Conservation (phyloP, 1,140 invertebrate species). For the Trissolcus basalis region DNA sequence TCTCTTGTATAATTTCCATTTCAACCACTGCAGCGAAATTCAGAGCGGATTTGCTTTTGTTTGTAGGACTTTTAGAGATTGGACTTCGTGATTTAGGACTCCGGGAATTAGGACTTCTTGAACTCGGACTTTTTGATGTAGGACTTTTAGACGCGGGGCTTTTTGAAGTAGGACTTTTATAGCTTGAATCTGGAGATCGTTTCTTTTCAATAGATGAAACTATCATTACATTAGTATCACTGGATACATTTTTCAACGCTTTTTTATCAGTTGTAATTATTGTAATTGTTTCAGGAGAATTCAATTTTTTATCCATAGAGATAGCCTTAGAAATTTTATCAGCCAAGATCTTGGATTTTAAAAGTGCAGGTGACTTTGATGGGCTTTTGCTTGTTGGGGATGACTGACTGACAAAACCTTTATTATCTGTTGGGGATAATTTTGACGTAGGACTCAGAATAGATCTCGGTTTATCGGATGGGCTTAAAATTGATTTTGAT, state of each 20-base stretch:
- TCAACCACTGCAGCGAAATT: conserved; percentile 70
- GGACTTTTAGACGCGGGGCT: conserved; percentile 44
- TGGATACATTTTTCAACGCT: conserved; percentile 61
- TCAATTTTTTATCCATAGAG: conserved; percentile 68
- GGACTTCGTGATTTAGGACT: conserved; percentile 55
- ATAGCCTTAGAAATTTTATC: conserved; percentile 63
- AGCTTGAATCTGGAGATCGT: conserved; percentile 60
- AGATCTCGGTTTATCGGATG: conserved; percentile 65
- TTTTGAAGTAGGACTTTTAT: conserved; percentile 43
- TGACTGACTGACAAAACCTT: conserved; percentile 60
- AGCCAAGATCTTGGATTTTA: conserved; percentile 67
- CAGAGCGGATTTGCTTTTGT: conserved; percentile 49
- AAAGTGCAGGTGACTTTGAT: conserved; percentile 56
- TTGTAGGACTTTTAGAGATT: conserved; percentile 52
- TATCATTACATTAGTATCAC: conserved; percentile 68
- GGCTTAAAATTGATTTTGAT: conserved; percentile 66
- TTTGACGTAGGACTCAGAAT: conserved; percentile 67
- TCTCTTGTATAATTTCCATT: conserved; percentile 70
- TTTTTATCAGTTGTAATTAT: conserved; percentile 66
- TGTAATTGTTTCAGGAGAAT: conserved; percentile 66
- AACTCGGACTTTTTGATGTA: conserved; percentile 41
- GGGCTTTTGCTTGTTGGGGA: conserved; percentile 65
- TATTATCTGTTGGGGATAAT: conserved; percentile 67
- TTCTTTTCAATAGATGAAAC: conserved; percentile 69
- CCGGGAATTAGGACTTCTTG: conserved; percentile 34